These are phyloP conservation scores for Reticulitermes speratus DNA, from an alignment of 1,140 invertebrate genomes.

Conservation along the genomic window DNA sequence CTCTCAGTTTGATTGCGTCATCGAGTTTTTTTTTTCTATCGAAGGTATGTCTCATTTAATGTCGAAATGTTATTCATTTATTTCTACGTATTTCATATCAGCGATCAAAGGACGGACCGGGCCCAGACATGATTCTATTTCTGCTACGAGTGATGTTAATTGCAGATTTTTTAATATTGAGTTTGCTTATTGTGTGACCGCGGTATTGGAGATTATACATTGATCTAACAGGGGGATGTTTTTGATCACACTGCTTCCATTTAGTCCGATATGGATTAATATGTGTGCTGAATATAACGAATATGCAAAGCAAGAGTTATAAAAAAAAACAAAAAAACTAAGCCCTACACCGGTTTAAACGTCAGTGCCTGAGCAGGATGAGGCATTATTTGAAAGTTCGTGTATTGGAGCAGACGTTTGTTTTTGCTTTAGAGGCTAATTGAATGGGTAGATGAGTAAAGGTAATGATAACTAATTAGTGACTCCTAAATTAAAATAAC, in stretches of 20 bases:
- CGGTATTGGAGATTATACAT: not conserved
- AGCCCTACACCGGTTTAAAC: not conserved
- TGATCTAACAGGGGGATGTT: not conserved
- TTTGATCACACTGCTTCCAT: not conserved
- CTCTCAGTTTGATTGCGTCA: not conserved
- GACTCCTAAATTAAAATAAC: too few relatives aligned
- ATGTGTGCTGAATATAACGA: not conserved
- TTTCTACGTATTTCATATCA: not conserved
- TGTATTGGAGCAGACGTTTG: not conserved
- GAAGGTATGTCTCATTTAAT: not conserved
- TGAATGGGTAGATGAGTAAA: not conserved
- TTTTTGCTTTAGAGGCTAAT: not conserved
- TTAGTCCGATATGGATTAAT: not conserved
- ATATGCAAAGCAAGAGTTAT: not conserved
- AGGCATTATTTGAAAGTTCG: not conserved
- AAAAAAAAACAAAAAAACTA: not conserved
- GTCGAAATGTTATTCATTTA: not conserved
- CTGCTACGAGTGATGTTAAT: not conserved
- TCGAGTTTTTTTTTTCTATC: not conserved
- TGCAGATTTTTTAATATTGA: not conserved
- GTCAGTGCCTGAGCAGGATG: not conserved
- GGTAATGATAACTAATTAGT: not conserved
- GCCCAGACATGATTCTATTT: not conserved
- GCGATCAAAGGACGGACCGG: not conserved
- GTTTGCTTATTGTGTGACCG: not conserved